Evolutionary conservation across 2,797 vertebrate genomes (phyloP).

Genomic region (Sphenodon punctatus): DNA sequence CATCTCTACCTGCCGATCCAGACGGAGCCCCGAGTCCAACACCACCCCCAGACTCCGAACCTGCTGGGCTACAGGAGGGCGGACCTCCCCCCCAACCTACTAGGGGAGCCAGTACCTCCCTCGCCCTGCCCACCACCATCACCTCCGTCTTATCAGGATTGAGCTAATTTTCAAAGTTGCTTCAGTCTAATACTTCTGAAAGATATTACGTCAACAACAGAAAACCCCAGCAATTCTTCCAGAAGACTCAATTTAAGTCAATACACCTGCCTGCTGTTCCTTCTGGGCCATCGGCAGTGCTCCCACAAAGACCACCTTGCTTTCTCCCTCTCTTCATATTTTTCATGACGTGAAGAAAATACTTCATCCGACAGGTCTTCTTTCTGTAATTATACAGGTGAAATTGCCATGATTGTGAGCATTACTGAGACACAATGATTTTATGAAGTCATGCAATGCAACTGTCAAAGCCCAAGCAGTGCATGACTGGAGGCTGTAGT

Average conservation of each 20-base stretch:
- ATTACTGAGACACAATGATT: background rate
- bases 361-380: slow-evolving; percentile 85
- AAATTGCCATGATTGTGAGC: slow-evolving; percentile 7
- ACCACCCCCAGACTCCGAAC: too few species aligned
- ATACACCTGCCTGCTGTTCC: slow-evolving; percentile 82
- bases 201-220: background rate
- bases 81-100: too few species aligned
- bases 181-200: background rate
- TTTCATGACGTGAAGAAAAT: slow-evolving; percentile 83
- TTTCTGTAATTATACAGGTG: slow-evolving; percentile 69
- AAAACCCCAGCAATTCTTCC: background rate
- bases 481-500: background rate
- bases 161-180: background rate
- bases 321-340: slow-evolving; percentile 83
- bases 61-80: too few species aligned
- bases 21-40: too few species aligned
- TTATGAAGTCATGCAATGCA: background rate
- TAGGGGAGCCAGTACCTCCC: too few species aligned
- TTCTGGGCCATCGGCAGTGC: slow-evolving; percentile 79
- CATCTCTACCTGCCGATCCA: too few species aligned
- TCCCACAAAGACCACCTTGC: slow-evolving; percentile 83
- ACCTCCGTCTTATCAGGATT: too few species aligned
- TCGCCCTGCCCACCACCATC: too few species aligned
- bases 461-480: background rate
- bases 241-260: background rate